phyloP scores from a whole-genome alignment of 2,797 vertebrate genomes.

The Craterocephalus amniculus region DNA sequence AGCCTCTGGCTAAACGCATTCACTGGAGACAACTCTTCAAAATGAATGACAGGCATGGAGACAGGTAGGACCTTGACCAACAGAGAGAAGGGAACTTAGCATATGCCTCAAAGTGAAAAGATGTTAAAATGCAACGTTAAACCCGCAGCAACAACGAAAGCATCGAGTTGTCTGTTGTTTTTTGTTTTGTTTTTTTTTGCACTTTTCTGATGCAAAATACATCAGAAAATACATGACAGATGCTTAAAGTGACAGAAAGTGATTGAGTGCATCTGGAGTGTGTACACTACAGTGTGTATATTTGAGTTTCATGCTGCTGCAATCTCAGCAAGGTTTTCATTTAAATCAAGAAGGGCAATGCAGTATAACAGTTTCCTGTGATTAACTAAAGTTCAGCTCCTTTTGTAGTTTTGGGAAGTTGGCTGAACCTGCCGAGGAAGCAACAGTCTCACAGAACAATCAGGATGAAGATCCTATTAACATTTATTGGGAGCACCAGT shows the following conservation, averaged over 20 bases:
- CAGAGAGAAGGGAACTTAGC: slow-evolving; percentile 17
- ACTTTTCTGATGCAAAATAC: background rate
- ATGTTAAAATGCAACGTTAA: background rate
- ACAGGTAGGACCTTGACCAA: slow-evolving; percentile 30
- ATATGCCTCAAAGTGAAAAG: slow-evolving; percentile 35
- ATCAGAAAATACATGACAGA: background rate
- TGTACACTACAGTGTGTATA: background rate
- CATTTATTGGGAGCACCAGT: slow-evolving; percentile 56
- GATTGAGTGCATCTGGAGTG: too few species aligned
- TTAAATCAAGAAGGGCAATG: too few species aligned
- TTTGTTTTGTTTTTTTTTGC: background rate
- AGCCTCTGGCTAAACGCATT: slow-evolving; percentile 44
- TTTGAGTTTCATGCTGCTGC: background rate
- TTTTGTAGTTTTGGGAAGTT: slow-evolving; percentile 19
- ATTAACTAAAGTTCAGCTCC: slow-evolving; percentile 43
- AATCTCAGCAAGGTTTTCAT: background rate
- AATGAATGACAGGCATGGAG: slow-evolving; percentile 47
- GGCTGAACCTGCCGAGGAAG: slow-evolving; percentile 9
- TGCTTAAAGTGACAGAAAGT: background rate
- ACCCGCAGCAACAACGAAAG: slow-evolving; percentile 2
- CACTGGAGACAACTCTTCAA: slow-evolving; percentile 41
- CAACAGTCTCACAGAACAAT: slow-evolving; percentile 17
- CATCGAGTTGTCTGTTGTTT: background rate
- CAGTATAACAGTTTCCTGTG: slow-evolving; percentile 29
- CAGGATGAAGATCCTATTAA: slow-evolving; percentile 52